A percentile compares a stretch with the other conserved stretches of the same genome.
phyloP scores from a whole-genome alignment of 2,113 vertebrate species.

The Planiliza haematocheilus region DNA sequence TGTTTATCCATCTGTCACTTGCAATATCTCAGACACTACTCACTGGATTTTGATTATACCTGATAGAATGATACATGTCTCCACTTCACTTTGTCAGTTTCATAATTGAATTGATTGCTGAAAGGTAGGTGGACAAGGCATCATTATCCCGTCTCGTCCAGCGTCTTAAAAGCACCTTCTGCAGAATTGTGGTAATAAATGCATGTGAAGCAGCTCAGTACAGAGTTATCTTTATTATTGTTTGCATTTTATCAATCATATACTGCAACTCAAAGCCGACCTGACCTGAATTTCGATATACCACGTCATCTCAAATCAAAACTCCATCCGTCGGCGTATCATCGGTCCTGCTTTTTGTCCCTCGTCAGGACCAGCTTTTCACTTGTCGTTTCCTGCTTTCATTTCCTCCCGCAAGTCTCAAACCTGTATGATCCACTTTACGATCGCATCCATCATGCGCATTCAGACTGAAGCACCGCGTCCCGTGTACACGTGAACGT shows the following conservation, averaged over 20 bases:
- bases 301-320: neutral
- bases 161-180: neutral
- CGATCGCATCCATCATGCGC: slow-evolving; percentile 58
- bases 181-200: neutral
- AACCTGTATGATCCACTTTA: slow-evolving; percentile 46
- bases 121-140: slow-evolving; percentile 1
- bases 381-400: slow-evolving; percentile 33
- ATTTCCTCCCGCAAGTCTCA: slow-evolving; percentile 18
- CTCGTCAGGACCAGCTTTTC: slow-evolving; percentile 32
- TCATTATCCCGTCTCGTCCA: slow-evolving; percentile 10
- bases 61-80: slow-evolving; percentile 56
- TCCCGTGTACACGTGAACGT: slow-evolving; percentile 14
- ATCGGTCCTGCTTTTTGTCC: slow-evolving; percentile 19
- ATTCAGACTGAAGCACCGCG: slow-evolving; percentile 22
- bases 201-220: neutral
- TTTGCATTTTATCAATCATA: neutral
- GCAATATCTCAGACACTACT: slow-evolving; percentile 49
- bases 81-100: slow-evolving; percentile 43
- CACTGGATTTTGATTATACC: slow-evolving; percentile 55
- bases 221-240: no score
- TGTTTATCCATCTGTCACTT: slow-evolving; percentile 59
- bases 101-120: slow-evolving; percentile 49
- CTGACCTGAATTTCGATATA: neutral
- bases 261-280: neutral
- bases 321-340: slow-evolving; percentile 16